Evolutionary conservation across 2,113 vertebrate genomes (phyloP).

Genomic region (Aleadryas rufinucha): DNA sequence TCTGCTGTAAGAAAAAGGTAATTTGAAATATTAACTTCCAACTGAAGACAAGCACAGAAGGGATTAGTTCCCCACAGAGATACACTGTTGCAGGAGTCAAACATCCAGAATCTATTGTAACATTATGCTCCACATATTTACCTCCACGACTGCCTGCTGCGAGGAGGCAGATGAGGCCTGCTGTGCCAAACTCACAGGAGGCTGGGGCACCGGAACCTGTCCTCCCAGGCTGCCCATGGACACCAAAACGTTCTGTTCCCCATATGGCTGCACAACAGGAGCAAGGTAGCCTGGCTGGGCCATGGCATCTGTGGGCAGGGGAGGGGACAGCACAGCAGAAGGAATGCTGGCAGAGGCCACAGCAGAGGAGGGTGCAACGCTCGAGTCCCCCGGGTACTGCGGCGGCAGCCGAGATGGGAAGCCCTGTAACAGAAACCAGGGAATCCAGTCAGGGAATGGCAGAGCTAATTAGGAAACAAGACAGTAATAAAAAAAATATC

Average conservation of each 20-base stretch:
- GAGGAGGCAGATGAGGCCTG: conserved; percentile 68
- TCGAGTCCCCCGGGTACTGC: conserved; percentile 73
- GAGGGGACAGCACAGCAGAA: conserved; percentile 75
- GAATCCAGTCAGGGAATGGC: conserved; percentile 37
- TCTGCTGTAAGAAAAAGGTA: conserved; percentile 80
- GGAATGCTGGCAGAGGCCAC: conserved; percentile 75
- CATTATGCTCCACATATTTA: conserved; percentile 45
- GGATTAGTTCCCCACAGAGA: background rate
- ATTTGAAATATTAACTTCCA: conserved; percentile 66
- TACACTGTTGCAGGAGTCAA: background rate
- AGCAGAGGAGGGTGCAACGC: conserved; percentile 62
- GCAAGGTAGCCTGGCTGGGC: conserved; percentile 71
- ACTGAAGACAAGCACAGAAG: background rate
- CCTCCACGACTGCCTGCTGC: conserved; percentile 75
- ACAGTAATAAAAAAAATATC: background rate
- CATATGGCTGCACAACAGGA: conserved; percentile 68
- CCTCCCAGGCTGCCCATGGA: conserved; percentile 69
- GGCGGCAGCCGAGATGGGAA: conserved; percentile 69
- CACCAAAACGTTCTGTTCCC: conserved; percentile 70
- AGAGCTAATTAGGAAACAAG: conserved; percentile 7
- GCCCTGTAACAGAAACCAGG: conserved; percentile 66
- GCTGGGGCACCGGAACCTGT: conserved; percentile 75
- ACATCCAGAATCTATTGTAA: background rate
- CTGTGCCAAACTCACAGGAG: conserved; percentile 69
- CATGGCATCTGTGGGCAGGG: conserved; percentile 69